A percentile compares a stretch with the other conserved stretches of the same genome.
Evolutionary conservation across 2,888 invertebrate species (phyloP).

Genomic region (Candidula unifasciata): DNA sequence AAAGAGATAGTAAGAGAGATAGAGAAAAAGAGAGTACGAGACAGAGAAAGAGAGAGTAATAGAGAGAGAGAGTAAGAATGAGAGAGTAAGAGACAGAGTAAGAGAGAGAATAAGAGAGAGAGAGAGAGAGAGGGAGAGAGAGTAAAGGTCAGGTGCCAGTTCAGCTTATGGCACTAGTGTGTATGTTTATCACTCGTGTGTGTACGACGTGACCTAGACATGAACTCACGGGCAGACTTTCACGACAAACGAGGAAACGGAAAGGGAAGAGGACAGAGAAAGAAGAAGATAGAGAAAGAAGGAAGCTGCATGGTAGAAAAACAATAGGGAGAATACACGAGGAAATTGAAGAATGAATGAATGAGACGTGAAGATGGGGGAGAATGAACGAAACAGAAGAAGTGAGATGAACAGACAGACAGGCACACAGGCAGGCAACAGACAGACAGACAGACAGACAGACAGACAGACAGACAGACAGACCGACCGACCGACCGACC

Average conservation of each 20-base stretch:
- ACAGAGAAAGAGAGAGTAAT: slow-evolving; percentile 11
- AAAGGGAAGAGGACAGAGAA: background rate
- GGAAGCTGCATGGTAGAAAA: background rate
- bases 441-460: too few species aligned
- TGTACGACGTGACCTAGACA: too few species aligned
- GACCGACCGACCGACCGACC: background rate
- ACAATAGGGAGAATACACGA: background rate
- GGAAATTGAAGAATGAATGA: slow-evolving; percentile 6
- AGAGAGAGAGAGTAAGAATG: too few species aligned
- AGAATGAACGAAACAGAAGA: too few species aligned
- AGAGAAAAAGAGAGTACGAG: background rate
- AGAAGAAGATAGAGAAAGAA: background rate
- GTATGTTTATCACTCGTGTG: too few species aligned
- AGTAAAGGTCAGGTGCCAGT: too few species aligned
- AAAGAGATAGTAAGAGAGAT: too few species aligned
- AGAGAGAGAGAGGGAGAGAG: background rate
- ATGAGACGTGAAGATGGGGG: background rate
- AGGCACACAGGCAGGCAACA: too few species aligned
- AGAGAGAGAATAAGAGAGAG: slow-evolving; percentile 1
- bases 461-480: too few species aligned
- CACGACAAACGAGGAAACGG: background rate
- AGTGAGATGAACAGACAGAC: too few species aligned
- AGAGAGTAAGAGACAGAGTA: slow-evolving; percentile 1
- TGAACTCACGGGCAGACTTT: too few species aligned
- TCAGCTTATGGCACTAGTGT: too few species aligned